Evolutionary conservation across 2,113 vertebrate species (phyloP).

Genomic region (Vulpes ferrilata): DNA sequence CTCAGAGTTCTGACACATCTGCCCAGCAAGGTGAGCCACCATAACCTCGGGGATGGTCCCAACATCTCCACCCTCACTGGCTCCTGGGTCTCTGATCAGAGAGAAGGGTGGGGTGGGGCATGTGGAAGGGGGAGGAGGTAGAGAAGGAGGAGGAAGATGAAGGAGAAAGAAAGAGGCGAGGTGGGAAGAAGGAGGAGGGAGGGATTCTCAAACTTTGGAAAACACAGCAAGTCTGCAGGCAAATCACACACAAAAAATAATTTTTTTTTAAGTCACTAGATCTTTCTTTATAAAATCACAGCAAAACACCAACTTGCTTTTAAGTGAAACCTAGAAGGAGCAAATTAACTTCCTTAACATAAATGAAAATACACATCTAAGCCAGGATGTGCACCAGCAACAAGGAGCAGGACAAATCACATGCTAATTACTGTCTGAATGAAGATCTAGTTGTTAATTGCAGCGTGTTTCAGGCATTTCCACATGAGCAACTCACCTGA

Average conservation of each 20-base stretch:
- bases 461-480: constrained; percentile 73
- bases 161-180: too few relatives aligned
- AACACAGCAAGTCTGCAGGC: neutral
- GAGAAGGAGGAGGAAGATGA: neutral
- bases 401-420: constrained; percentile 61
- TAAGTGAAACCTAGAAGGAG: neutral
- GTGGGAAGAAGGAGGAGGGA: neutral
- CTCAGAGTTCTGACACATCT: neutral
- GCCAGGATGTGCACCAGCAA: constrained; percentile 68
- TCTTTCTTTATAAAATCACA: neutral
- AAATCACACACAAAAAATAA: neutral
- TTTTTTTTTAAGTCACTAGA: neutral
- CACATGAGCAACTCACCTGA: constrained; percentile 80
- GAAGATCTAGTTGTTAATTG: constrained; percentile 76
- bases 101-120: fast-evolving
- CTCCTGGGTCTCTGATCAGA: neutral
- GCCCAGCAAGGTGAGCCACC: neutral
- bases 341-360: constrained; percentile 42
- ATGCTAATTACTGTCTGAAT: constrained; percentile 75
- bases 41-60: too few relatives aligned
- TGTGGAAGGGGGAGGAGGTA: neutral
- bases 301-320: neutral
- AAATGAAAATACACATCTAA: constrained; percentile 67
- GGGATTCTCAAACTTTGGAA: neutral
- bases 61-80: neutral